Percentiles rank a stretch among this genome's conserved stretches.
Evolutionary conservation across 2,797 vertebrate genomes (phyloP).

Genomic region (Carapus acus): DNA sequence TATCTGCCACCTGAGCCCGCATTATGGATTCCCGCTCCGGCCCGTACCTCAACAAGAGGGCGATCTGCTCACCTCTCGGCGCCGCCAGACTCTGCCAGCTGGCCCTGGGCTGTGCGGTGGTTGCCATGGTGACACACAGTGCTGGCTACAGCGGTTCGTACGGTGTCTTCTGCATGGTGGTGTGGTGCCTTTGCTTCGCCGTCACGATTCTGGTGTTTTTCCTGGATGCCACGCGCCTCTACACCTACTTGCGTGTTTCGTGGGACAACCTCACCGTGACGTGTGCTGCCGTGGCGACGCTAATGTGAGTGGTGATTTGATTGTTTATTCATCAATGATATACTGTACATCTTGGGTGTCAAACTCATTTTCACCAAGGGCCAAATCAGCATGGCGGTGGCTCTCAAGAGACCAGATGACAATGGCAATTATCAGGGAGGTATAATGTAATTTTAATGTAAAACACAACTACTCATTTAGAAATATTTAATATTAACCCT

Average conservation of each 20-base stretch:
- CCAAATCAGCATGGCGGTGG: too few species aligned
- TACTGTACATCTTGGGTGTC: not conserved
- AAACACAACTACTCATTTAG: too few species aligned
- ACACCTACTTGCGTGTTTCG: constrained; percentile 82
- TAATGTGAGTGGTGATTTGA: constrained; percentile 69
- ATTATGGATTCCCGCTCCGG: constrained; percentile 74
- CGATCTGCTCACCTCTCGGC: constrained; percentile 80
- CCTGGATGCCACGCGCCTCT: constrained; percentile 81
- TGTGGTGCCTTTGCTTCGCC: constrained; percentile 86
- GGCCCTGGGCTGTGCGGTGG: constrained; percentile 78
- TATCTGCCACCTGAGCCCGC: not conserved
- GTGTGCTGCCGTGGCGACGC: constrained; percentile 82
- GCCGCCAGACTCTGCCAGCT: constrained; percentile 80
- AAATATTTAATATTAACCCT: too few species aligned
- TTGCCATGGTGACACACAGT: constrained; percentile 84
- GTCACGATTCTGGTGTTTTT: constrained; percentile 74
- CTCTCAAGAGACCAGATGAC: too few species aligned
- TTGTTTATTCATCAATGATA: not conserved
- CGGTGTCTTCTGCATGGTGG: constrained; percentile 86
- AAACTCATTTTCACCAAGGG: not conserved
- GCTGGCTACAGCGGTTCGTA: constrained; percentile 81
- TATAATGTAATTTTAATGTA: too few species aligned
- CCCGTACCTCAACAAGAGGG: constrained; percentile 78
- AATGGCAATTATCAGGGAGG: too few species aligned
- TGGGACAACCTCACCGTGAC: constrained; percentile 94